Conservation (phyloP, 1,140 invertebrate species). For the Eumeta japonica region DNA sequence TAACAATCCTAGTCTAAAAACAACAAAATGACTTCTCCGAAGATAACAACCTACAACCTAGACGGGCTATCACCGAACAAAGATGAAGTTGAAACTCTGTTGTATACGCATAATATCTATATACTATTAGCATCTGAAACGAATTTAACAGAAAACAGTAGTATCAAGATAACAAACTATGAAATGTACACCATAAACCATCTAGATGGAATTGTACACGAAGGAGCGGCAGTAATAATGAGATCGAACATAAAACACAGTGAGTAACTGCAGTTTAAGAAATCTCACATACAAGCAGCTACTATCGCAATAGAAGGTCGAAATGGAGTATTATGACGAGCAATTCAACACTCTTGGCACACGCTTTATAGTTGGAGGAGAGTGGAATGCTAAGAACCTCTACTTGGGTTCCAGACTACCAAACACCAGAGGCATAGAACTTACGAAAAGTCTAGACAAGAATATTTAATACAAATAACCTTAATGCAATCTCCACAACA, state of each 20-base stretch:
- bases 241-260: too few relatives aligned
- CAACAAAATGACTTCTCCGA: slow-evolving; percentile 5
- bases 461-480: too few relatives aligned
- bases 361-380: slow-evolving; percentile 9
- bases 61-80: slow-evolving; percentile 11
- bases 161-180: slow-evolving; percentile 8
- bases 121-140: slow-evolving; percentile 15
- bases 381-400: slow-evolving; percentile 41
- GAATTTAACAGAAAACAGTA: slow-evolving; percentile 8
- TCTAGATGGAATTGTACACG: slow-evolving; percentile 12
- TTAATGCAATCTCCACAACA: too few relatives aligned
- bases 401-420: slow-evolving; percentile 37
- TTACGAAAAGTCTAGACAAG: too few relatives aligned
- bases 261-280: slow-evolving; percentile 12
- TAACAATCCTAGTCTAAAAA: slow-evolving; percentile 8
- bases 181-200: slow-evolving; percentile 10
- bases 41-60: slow-evolving; percentile 11
- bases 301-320: slow-evolving; percentile 11
- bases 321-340: slow-evolving; percentile 5
- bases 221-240: too few relatives aligned
- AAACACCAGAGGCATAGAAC: too few relatives aligned
- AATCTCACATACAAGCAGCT: too few relatives aligned
- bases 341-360: slow-evolving; percentile 11
- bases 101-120: slow-evolving; percentile 13
- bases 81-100: too few relatives aligned